Evolutionary conservation across 2,113 vertebrate species (phyloP), one percentile per base, ranked within the genome.

Genomic region (Podilymbus podiceps): DNA sequence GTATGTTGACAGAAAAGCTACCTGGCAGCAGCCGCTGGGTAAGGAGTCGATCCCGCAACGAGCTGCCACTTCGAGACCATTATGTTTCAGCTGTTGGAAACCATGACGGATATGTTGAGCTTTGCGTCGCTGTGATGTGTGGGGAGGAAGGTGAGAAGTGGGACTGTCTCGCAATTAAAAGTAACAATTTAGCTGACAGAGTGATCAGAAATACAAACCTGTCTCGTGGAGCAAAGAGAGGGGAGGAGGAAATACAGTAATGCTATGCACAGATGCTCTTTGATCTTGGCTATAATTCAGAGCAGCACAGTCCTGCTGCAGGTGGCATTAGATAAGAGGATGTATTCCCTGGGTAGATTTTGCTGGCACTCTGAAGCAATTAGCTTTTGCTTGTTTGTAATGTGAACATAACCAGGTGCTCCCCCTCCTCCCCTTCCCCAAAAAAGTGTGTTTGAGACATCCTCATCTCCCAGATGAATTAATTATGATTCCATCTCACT

Each of bases 321-420:
- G 95, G 97, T 96, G 93, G 94, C 89, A 74, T 91, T 88, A 97
- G 98, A 97, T 97, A 95, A 98, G 97, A 97, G 96, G 95, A 86
- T 76, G 33, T 78, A 84, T 96, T 97, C 96, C 97, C 97, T 83
- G 93, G 88, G 8, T 23, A 59, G 93, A 63, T 88, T 96, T 95
- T 68, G 56, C 97, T 97, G 95, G 95, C 95, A 91, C 93, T 95
- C 92, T 83, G 95, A 95, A 97, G 95, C 97, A 97, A 98, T 98
- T 98, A 98, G 93, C 88, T 98, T 97, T 81, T 75, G 35, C 86
- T 96, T 98, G 96, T 98, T 98, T 98, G 96, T 96, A 93, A 97
- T 97, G 96, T 60, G 92, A 98, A 89, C 44, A 63, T 94, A 97
- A 97, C 91, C 96, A 97, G 93, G 93, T 98, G 97, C 59, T 85